These are phyloP conservation scores for Sepioteuthis lessoniana DNA, from an alignment of 2,888 invertebrate species.

Conservation along the genomic window DNA sequence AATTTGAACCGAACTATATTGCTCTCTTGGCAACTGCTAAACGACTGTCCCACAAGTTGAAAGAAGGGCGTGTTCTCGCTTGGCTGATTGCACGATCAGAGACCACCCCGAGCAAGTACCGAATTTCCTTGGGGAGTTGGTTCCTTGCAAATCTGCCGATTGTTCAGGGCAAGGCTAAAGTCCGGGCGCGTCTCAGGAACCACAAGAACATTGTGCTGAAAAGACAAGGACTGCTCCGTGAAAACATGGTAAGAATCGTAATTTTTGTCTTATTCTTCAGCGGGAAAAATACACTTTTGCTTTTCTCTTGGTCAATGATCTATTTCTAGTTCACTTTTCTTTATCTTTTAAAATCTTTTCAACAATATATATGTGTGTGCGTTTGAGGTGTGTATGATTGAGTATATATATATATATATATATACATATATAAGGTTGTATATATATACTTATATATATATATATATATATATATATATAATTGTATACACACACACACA, in stretches of 20 bases:
- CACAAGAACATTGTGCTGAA: constrained; percentile 37
- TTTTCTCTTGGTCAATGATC: no score
- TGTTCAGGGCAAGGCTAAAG: constrained; percentile 36
- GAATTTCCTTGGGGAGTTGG: constrained; percentile 40
- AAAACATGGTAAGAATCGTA: not conserved
- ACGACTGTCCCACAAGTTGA: not conserved
- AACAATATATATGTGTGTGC: no score
- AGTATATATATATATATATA: no score
- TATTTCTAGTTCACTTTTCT: no score
- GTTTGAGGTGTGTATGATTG: no score
- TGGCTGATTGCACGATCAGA: constrained; percentile 37
- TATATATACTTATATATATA: no score
- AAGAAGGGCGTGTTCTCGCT: not conserved
- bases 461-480: no score
- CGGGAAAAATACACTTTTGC: no score
- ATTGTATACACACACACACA: no score
- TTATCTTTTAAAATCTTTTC: no score
- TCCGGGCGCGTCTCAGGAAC: not conserved
- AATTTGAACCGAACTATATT: constrained; percentile 11
- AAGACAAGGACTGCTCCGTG: not conserved
- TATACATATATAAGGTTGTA: no score
- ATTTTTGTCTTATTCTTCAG: no score
- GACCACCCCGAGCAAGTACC: constrained; percentile 8
- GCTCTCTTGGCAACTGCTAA: constrained; percentile 35
- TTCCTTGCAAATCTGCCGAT: constrained; percentile 34